Evolutionary conservation across 2,888 invertebrate species (phyloP).

Genomic region (Myopa testacea): DNA sequence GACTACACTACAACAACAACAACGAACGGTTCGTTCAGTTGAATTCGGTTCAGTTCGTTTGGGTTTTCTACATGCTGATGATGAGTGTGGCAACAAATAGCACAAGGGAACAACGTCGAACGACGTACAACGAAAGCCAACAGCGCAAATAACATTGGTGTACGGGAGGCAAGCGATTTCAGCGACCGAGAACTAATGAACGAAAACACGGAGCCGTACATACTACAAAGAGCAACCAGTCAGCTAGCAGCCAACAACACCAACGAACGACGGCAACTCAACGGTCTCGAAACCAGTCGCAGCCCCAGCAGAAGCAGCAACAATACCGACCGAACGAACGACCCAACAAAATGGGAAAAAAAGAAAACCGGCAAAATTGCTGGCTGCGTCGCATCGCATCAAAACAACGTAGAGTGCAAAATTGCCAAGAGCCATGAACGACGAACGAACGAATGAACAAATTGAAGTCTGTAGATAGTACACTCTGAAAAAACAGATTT

Average conservation of each 20-base stretch:
- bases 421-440: constrained; percentile 37
- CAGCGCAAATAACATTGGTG: constrained; percentile 52
- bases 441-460: constrained; percentile 7
- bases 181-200: constrained; percentile 53
- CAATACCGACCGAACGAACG: not conserved
- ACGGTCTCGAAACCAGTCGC: constrained; percentile 11
- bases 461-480: not conserved
- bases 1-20: constrained; percentile 11
- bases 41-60: constrained; percentile 39
- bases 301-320: constrained; percentile 12
- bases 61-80: constrained; percentile 23
- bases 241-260: constrained; percentile 23
- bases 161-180: constrained; percentile 62
- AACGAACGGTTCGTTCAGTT: constrained; percentile 16
- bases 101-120: constrained; percentile 35
- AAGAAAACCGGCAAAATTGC: constrained; percentile 31
- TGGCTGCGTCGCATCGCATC: constrained; percentile 34
- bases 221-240: constrained; percentile 27
- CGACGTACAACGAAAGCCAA: constrained; percentile 56
- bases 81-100: constrained; percentile 29
- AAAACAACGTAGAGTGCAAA: constrained; percentile 16
- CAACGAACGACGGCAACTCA: not conserved
- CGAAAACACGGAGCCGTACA: constrained; percentile 31
- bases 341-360: constrained; percentile 1
- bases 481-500: constrained; percentile 12